Conservation (phyloP, 2,888 invertebrate genomes). For the Torymus auratus region DNA sequence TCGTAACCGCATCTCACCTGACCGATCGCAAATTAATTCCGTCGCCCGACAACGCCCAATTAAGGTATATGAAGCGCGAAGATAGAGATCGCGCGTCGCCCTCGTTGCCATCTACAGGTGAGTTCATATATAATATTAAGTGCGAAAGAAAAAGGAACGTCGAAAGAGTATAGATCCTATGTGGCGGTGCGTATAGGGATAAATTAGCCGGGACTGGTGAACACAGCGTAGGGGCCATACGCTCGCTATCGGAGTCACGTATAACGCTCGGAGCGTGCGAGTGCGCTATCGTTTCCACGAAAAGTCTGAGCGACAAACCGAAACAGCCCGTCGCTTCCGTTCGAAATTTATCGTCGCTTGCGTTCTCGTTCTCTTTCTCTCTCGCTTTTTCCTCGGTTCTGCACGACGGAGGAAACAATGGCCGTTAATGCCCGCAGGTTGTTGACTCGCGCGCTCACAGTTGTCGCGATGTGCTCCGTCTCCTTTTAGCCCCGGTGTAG, state of each 20-base stretch:
- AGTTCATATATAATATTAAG: background rate
- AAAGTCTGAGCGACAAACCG: slow-evolving; percentile 63
- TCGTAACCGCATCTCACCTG: slow-evolving; percentile 54
- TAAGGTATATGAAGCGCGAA: slow-evolving; percentile 73
- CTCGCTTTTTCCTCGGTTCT: slow-evolving; percentile 57
- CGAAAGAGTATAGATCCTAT: background rate
- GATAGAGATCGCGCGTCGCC: slow-evolving; percentile 61
- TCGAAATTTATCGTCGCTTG: slow-evolving; percentile 64
- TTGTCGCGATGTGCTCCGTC: slow-evolving; percentile 47
- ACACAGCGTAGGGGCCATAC: background rate
- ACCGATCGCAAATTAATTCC: slow-evolving; percentile 72
- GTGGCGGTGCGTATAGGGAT: background rate
- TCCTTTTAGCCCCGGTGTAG: slow-evolving; percentile 21
- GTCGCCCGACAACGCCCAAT: slow-evolving; percentile 70
- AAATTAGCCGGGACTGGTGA: background rate
- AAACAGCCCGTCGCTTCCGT: slow-evolving; percentile 66
- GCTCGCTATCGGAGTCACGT: slow-evolving; percentile 9
- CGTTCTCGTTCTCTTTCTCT: slow-evolving; percentile 24
- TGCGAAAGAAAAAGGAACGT: slow-evolving; percentile 4
- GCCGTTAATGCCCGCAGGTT: slow-evolving; percentile 68
- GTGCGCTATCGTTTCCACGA: slow-evolving; percentile 66
- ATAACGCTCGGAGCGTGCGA: slow-evolving; percentile 1
- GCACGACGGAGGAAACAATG: slow-evolving; percentile 64
- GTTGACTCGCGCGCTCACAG: slow-evolving; percentile 64
- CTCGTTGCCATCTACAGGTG: background rate